Base-by-base conservation (phyloP, 37 sponge, comb jelly and placozoan species). In the Axinella damicornis region DNA sequence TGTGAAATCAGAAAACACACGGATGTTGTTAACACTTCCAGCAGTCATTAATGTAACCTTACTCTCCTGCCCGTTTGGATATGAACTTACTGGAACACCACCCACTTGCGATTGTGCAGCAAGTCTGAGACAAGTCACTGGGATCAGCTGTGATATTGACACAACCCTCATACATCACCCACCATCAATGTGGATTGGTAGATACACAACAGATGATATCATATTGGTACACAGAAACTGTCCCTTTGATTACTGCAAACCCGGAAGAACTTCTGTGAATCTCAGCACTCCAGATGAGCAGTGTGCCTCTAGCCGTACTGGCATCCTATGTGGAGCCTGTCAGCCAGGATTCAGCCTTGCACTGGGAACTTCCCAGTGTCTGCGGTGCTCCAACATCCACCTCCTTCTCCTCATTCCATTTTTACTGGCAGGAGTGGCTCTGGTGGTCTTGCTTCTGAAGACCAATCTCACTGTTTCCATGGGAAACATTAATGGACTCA, bases 241-340 rank as follows among this genome's bases (percentile, higher is more conserved):
- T 71, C 72, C 72, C 25, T 35, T 71, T 71, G 72, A 71, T 4
- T 71, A 71, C 40, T 71, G 72, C 5, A 71, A 71, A 4, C 14
- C 72, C 1, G 22, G 1, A 5, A 14, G 11, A 6, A 21, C 1
- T 17, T 1, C 21, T 71, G 21, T 37, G n/a, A 25, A 1, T 17
- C 18, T 20, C 2, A 22, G 15, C 19, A 24, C 21, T 13, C 28
- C 22, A 5, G 74, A 73, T 73, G 56, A 16, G 0, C 74, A 73
- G 17, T 73, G 85, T 34, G 32, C 28, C 0, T 61, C 28, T 25
- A 65, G 59, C 31, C 74, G 85, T 64, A 18, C 67, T n/a, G 77
- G 77, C 0, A 34, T 75, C 0, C 63, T 84, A 2, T 84, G 85
- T 84, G 85, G 85, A n/a, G 53, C 33, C 19, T 84, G 85, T 65